A percentile compares a stretch with the other conserved stretches of the same genome.
Evolutionary conservation across 1,140 invertebrate species (phyloP).

Genomic region (Saccostrea cuccullata): DNA sequence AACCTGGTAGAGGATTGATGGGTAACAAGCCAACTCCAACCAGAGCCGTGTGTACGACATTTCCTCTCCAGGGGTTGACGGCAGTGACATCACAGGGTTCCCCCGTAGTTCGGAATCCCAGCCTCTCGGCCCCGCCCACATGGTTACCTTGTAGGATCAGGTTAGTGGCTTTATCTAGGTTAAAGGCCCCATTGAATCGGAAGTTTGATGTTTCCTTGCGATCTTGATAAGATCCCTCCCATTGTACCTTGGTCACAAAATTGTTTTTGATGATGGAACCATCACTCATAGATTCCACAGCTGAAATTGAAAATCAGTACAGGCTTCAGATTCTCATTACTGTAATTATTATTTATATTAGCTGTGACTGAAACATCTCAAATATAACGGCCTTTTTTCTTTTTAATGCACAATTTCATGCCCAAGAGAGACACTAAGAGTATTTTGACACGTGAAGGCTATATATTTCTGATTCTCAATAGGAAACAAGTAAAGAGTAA

Average conservation of each 20-base stretch:
- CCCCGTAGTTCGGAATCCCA: constrained; percentile 58
- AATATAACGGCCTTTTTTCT: too few relatives aligned
- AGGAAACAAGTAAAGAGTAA: too few relatives aligned
- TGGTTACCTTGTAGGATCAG: constrained; percentile 66
- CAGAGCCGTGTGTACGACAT: constrained; percentile 55
- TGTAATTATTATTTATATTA: too few relatives aligned
- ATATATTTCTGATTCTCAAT: too few relatives aligned
- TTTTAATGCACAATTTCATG: too few relatives aligned
- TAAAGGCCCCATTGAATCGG: constrained; percentile 62
- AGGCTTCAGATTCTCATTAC: too few relatives aligned
- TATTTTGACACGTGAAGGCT: too few relatives aligned
- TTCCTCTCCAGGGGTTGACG: constrained; percentile 56
- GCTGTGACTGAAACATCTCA: too few relatives aligned
- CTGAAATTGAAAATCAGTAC: background rate
- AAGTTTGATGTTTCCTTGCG: constrained; percentile 60
- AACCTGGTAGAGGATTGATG: constrained; percentile 25
- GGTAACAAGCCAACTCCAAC: constrained; percentile 52
- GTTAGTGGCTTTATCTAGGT: constrained; percentile 58
- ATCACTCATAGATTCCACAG: constrained; percentile 8
- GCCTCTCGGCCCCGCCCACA: constrained; percentile 70
- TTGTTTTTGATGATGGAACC: constrained; percentile 17
- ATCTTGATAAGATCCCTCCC: constrained; percentile 64
- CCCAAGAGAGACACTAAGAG: too few relatives aligned
- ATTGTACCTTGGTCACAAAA: constrained; percentile 56
- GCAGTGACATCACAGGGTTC: constrained; percentile 52